phyloP scores from a whole-genome alignment of 2,888 invertebrate species.

The Lithophane leautieri region DNA sequence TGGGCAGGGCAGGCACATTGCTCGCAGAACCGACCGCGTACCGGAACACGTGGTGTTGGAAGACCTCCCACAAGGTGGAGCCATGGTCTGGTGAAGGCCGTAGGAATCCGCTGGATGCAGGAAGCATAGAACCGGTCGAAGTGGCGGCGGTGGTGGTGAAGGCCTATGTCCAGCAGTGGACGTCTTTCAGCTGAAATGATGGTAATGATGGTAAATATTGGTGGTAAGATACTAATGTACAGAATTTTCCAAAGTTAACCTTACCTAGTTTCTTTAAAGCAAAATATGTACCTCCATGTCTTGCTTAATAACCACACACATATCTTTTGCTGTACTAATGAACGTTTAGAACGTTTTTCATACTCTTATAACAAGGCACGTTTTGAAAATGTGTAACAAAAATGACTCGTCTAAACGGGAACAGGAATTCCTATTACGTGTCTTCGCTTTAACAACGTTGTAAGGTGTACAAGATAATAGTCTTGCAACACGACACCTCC shows the following conservation, averaged over 20 bases:
- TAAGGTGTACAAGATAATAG: slow-evolving; percentile 61
- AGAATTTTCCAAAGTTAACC: background rate
- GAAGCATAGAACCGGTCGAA: too few species aligned
- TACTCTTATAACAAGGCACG: slow-evolving; percentile 27
- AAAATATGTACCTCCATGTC: background rate
- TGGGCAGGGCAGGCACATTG: too few species aligned
- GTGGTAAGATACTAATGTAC: background rate
- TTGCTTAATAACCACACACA: background rate
- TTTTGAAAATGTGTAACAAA: slow-evolving; percentile 36
- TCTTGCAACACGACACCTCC: slow-evolving; percentile 62
- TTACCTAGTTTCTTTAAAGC: background rate
- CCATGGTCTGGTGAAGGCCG: too few species aligned
- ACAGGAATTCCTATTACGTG: slow-evolving; percentile 45
- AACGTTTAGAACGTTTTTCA: background rate
- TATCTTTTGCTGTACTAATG: slow-evolving; percentile 5
- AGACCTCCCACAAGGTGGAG: too few species aligned
- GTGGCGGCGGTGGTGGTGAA: too few species aligned
- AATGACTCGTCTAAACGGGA: slow-evolving; percentile 38
- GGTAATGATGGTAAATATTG: background rate
- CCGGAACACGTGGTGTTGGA: too few species aligned
- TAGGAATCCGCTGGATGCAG: too few species aligned
- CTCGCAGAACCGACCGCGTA: too few species aligned
- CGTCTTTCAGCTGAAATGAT: background rate
- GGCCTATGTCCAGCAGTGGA: background rate
- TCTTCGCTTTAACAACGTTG: slow-evolving; percentile 58